Conservation (phyloP, 2,797 vertebrate species). For the Tachyglossus aculeatus region DNA sequence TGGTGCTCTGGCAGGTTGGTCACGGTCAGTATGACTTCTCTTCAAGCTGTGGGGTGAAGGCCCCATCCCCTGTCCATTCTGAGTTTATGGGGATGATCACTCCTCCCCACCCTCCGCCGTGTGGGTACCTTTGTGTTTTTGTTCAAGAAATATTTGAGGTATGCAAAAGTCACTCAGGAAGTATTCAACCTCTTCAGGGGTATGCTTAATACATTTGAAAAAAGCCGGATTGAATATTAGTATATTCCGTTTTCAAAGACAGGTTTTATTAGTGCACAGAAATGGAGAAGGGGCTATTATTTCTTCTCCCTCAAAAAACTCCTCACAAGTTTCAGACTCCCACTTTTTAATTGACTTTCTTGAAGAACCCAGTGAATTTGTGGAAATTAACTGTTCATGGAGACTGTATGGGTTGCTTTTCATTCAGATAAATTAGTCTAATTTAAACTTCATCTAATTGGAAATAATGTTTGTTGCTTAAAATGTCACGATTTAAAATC, state of each 20-base stretch:
- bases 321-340: too few species aligned
- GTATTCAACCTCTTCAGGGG: slow-evolving; percentile 16
- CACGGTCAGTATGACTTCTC: too few species aligned
- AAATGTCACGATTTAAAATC: not conserved
- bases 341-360: slow-evolving; percentile 2
- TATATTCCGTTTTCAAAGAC: not conserved
- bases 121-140: not conserved
- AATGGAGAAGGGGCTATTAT: too few species aligned
- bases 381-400: not conserved
- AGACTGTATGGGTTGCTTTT: slow-evolving; percentile 6
- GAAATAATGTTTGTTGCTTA: not conserved
- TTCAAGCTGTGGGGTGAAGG: too few species aligned
- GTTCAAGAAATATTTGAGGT: slow-evolving; percentile 22
- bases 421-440: slow-evolving; percentile 18
- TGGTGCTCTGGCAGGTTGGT: too few species aligned
- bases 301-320: too few species aligned
- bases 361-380: not conserved
- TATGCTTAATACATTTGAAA: slow-evolving; percentile 31
- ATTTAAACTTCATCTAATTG: slow-evolving; percentile 19
- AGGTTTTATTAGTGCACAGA: slow-evolving; percentile 10
- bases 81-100: too few species aligned
- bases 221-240: slow-evolving; percentile 11
- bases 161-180: slow-evolving; percentile 48
- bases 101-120: too few species aligned
- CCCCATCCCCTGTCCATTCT: too few species aligned